A percentile compares a stretch with the other conserved stretches of the same genome.
These are phyloP conservation scores for Cryptotermes secundus DNA, from an alignment of 1,140 invertebrate genomes.

Conservation along the genomic window DNA sequence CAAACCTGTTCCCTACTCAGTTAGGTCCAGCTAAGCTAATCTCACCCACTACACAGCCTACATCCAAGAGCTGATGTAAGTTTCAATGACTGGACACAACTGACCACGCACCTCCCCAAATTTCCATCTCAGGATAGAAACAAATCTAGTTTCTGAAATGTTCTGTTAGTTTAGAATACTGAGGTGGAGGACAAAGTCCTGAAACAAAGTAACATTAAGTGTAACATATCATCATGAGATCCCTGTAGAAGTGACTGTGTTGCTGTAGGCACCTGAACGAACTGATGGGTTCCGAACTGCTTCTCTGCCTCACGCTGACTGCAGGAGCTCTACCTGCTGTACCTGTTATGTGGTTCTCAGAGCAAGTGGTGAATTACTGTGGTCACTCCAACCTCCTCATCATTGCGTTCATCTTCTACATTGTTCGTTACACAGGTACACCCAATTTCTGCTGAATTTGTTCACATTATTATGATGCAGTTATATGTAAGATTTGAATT, in stretches of 20 bases:
- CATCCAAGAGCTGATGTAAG: too few relatives aligned
- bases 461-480: too few relatives aligned
- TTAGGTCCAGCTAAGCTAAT: too few relatives aligned
- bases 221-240: too few relatives aligned
- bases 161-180: not conserved
- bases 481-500: too few relatives aligned
- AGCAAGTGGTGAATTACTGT: constrained; percentile 78
- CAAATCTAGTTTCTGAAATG: too few relatives aligned
- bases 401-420: constrained; percentile 74
- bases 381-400: constrained; percentile 83
- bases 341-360: constrained; percentile 73
- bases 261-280: constrained; percentile 58
- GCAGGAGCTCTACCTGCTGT: constrained; percentile 64
- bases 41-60: too few relatives aligned
- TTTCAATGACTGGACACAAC: too few relatives aligned
- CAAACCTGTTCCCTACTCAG: too few relatives aligned
- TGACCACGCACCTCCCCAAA: too few relatives aligned
- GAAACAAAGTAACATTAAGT: too few relatives aligned
- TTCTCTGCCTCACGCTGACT: constrained; percentile 67
- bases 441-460: constrained; percentile 32
- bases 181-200: too few relatives aligned
- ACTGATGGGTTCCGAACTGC: constrained; percentile 56
- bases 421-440: constrained; percentile 68
- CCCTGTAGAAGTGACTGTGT: not conserved
- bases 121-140: not conserved